A percentile compares a stretch with the other conserved stretches of the same genome.
These are phyloP conservation scores for Noturus placidus DNA, from an alignment of 2,113 vertebrate genomes.

Conservation along the genomic window DNA sequence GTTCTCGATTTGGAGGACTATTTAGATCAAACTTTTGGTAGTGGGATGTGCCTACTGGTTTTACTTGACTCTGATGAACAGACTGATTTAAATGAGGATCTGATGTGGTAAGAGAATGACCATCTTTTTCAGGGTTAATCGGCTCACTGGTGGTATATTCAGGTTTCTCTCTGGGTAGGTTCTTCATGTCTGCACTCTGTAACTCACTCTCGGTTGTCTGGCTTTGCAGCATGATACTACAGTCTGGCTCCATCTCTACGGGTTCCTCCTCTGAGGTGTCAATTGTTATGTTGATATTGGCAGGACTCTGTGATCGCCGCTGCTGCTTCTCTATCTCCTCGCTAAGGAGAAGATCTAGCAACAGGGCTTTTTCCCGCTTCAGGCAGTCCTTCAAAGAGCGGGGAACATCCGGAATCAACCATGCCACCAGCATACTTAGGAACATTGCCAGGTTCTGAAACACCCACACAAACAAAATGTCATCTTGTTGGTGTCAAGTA, in stretches of 20 bases:
- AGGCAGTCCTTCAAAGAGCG: constrained; percentile 91
- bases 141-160: constrained; percentile 14
- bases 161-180: constrained; percentile 31
- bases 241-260: constrained; percentile 41
- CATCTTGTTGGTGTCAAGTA: not conserved
- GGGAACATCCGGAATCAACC: constrained; percentile 95
- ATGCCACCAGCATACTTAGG: constrained; percentile 91
- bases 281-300: constrained; percentile 33
- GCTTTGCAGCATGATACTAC: not conserved
- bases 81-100: constrained; percentile 13
- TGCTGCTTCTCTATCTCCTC: constrained; percentile 82
- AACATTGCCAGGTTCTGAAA: constrained; percentile 95
- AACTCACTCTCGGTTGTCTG: constrained; percentile 45
- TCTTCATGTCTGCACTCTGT: constrained; percentile 28
- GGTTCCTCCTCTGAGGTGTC: constrained; percentile 60
- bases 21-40: not conserved
- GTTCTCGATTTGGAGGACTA: constrained; percentile 16
- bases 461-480: constrained; percentile 24
- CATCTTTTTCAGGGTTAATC: not conserved
- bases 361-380: constrained; percentile 85
- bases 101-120: not conserved
- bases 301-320: constrained; percentile 43
- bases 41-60: not conserved
- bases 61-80: not conserved
- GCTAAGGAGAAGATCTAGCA: constrained; percentile 89